Evolutionary conservation across 2,888 invertebrate genomes (phyloP).

Genomic region (Vanessa cardui): DNA sequence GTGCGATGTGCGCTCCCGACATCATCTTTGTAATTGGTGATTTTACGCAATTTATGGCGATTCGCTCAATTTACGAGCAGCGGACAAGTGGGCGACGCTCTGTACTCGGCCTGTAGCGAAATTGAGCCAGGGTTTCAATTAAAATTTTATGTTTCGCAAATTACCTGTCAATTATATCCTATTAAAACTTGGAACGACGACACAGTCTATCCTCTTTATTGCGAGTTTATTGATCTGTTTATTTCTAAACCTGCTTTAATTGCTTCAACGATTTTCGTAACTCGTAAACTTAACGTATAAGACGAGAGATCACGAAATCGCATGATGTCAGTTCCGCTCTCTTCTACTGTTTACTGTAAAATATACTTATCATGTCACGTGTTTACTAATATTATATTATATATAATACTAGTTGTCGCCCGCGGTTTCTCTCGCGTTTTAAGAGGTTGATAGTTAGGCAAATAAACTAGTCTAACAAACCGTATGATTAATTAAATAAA

Average conservation of each 20-base stretch:
- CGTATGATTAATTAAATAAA: too few species aligned
- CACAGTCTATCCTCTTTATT: neutral
- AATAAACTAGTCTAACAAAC: too few species aligned
- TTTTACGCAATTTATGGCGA: slow-evolving; percentile 80
- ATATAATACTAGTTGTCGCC: too few species aligned
- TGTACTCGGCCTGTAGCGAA: slow-evolving; percentile 58
- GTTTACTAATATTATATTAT: too few species aligned
- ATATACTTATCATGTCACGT: too few species aligned
- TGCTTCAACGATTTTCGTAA: too few species aligned
- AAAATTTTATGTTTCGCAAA: slow-evolving; percentile 75
- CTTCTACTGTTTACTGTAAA: too few species aligned
- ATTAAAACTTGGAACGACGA: slow-evolving; percentile 61
- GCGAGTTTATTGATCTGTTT: neutral
- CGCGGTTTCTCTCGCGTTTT: too few species aligned
- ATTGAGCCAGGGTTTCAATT: slow-evolving; percentile 73
- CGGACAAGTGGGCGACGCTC: slow-evolving; percentile 76
- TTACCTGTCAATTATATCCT: slow-evolving; percentile 75
- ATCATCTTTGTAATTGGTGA: slow-evolving; percentile 78
- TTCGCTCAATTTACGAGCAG: slow-evolving; percentile 78
- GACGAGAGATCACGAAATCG: too few species aligned
- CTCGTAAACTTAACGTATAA: too few species aligned
- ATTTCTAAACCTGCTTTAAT: neutral
- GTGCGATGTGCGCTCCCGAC: slow-evolving; percentile 56
- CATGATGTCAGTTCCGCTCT: too few species aligned
- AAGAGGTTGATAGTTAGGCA: too few species aligned